Conservation (phyloP, 1,140 invertebrate genomes). For the Zaprionus nigranus region DNA sequence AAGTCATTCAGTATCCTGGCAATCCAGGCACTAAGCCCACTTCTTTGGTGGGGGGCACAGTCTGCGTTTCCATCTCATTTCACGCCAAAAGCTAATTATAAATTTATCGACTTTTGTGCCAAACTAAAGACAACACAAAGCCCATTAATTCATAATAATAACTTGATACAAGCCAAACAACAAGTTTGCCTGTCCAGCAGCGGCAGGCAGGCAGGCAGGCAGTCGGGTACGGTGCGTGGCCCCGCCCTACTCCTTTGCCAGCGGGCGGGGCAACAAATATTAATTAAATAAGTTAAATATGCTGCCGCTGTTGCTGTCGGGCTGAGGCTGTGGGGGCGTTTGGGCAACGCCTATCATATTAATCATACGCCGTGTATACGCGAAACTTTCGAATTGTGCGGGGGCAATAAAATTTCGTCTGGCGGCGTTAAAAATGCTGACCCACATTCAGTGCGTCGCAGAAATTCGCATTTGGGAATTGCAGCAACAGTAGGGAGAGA, state of each 20-base stretch:
- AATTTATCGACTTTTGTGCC: constrained; percentile 66
- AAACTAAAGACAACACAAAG: constrained; percentile 62
- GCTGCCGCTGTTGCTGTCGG: constrained; percentile 21
- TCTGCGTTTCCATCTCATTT: constrained; percentile 49
- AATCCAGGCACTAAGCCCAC: background rate
- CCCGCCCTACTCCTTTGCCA: background rate
- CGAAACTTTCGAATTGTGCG: constrained; percentile 10
- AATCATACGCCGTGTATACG: constrained; percentile 39
- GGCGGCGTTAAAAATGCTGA: constrained; percentile 14
- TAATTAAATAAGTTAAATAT: constrained; percentile 57
- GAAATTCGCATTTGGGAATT: constrained; percentile 68
- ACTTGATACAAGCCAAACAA: constrained; percentile 57
- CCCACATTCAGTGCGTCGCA: constrained; percentile 51
- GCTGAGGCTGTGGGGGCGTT: constrained; percentile 27
- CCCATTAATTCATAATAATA: constrained; percentile 74
- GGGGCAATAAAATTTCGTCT: constrained; percentile 49
- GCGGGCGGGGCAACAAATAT: constrained; percentile 41
- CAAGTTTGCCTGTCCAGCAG: background rate
- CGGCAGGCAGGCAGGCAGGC: background rate
- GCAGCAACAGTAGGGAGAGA: background rate
- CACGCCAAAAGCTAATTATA: constrained; percentile 65
- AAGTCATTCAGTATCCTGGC: background rate
- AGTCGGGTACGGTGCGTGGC: background rate
- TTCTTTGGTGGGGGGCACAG: constrained; percentile 3
- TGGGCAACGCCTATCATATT: constrained; percentile 49